phyloP scores from a whole-genome alignment of 2,113 vertebrate species.

The Theristicus caerulescens region DNA sequence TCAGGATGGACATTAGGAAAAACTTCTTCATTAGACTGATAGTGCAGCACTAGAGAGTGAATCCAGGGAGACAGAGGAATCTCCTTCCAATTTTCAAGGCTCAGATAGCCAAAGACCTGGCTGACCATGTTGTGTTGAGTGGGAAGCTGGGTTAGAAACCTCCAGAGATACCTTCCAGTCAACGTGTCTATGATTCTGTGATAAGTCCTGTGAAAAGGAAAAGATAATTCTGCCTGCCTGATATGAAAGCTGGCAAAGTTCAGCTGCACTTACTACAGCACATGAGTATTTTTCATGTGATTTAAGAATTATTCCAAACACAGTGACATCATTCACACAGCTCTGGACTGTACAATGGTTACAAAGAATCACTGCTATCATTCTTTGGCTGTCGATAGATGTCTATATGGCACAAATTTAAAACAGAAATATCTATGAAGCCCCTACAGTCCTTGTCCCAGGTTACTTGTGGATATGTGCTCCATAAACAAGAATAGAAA shows the following conservation, averaged over 20 bases:
- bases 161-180: neutral
- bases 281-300: slow-evolving; percentile 64
- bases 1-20: neutral
- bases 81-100: neutral
- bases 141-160: neutral
- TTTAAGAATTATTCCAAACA: slow-evolving; percentile 46
- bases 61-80: neutral
- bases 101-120: neutral
- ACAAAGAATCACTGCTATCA: neutral
- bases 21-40: neutral
- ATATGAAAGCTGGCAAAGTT: slow-evolving; percentile 25
- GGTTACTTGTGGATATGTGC: neutral
- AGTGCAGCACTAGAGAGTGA: neutral
- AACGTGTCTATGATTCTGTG: neutral
- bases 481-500: neutral
- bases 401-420: neutral
- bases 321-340: slow-evolving; percentile 42
- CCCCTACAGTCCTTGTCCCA: neutral
- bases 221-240: slow-evolving; percentile 2
- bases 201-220: neutral
- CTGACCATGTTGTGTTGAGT: neutral
- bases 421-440: neutral
- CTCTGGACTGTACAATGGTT: neutral
- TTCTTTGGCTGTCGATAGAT: neutral
- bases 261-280: slow-evolving; percentile 6